These are phyloP conservation scores for Ochropacha duplaris DNA, from an alignment of 2,888 invertebrate genomes.

Conservation along the genomic window DNA sequence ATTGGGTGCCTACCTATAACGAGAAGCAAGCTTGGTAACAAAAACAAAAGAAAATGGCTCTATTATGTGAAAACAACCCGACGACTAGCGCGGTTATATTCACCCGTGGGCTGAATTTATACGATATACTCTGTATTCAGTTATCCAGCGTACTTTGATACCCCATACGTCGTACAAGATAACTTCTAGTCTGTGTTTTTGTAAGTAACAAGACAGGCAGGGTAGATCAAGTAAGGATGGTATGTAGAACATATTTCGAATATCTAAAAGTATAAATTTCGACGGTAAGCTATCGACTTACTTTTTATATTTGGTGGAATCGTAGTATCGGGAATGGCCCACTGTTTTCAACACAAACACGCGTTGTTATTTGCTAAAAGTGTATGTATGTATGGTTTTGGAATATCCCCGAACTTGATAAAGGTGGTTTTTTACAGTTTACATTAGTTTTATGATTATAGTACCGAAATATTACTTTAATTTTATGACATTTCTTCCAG, in stretches of 20 bases:
- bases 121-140: conserved; percentile 75
- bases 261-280: conserved; percentile 82
- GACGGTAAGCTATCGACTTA: conserved; percentile 82
- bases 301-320: conserved; percentile 79
- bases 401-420: neutral
- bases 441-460: no score
- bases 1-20: conserved; percentile 78
- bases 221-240: conserved; percentile 46
- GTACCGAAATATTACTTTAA: no score
- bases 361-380: conserved; percentile 29
- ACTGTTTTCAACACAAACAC: conserved; percentile 79
- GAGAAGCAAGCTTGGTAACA: conserved; percentile 71
- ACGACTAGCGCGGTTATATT: conserved; percentile 78
- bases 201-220: conserved; percentile 9
- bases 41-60: conserved; percentile 83
- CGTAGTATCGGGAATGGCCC: conserved; percentile 70
- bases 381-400: neutral
- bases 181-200: conserved; percentile 13
- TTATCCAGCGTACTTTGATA: conserved; percentile 51
- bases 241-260: conserved; percentile 73
- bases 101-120: conserved; percentile 81
- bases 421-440: neutral
- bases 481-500: no score
- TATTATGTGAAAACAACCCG: conserved; percentile 82
- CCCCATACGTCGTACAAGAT: conserved; percentile 30